These are phyloP conservation scores for Proales similis DNA, from an alignment of 1,140 invertebrate species.

Conservation along the genomic window DNA sequence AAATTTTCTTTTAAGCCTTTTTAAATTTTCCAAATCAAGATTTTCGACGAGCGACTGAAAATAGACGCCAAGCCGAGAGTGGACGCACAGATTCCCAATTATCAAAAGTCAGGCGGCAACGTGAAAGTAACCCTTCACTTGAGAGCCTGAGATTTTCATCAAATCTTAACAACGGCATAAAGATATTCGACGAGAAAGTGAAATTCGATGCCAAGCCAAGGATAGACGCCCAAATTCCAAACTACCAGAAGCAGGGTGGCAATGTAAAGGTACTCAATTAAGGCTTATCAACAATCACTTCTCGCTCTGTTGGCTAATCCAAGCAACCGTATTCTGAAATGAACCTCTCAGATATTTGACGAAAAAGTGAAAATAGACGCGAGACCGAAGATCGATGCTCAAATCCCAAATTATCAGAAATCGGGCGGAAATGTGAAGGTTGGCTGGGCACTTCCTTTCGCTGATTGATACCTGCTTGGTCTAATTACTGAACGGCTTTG, in stretches of 20 bases:
- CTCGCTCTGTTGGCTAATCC: no score
- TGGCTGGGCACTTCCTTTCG: no score
- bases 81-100: not conserved
- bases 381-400: constrained; percentile 7
- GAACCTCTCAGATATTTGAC: constrained; percentile 25
- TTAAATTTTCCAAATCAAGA: no score
- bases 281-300: no score
- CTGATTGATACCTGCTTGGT: no score
- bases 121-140: not conserved
- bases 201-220: no score
- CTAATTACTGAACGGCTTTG: no score
- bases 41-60: not conserved
- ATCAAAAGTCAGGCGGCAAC: not conserved
- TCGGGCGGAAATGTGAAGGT: constrained; percentile 4
- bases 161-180: not conserved
- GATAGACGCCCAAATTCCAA: no score
- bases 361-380: constrained; percentile 17
- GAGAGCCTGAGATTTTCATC: no score
- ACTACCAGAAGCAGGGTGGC: not conserved
- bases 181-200: no score
- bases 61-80: not conserved
- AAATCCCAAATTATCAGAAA: constrained; percentile 18
- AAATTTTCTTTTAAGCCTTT: no score
- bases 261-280: constrained; percentile 1
- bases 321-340: not conserved